A percentile compares a stretch with the other conserved stretches of the same genome.
Evolutionary conservation across 2,888 invertebrate genomes (phyloP).

Genomic region (Theristus sp.): DNA sequence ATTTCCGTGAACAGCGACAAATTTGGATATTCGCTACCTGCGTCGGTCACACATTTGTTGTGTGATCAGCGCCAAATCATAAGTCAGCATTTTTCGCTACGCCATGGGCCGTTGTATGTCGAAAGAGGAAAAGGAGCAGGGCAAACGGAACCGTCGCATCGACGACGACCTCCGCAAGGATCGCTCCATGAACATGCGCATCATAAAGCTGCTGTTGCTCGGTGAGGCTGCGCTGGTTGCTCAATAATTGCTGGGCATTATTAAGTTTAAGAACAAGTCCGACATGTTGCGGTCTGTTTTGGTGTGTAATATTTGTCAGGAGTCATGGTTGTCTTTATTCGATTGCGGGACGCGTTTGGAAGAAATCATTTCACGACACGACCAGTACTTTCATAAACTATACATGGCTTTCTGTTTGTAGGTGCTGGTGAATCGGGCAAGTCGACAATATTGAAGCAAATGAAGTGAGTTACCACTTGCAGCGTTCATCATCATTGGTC

Average conservation of each 20-base stretch:
- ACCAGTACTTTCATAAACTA: not conserved
- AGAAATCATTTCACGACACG: no score
- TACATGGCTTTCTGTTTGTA: conserved; percentile 9
- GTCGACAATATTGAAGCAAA: conserved; percentile 98
- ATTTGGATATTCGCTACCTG: no score
- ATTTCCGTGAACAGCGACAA: no score
- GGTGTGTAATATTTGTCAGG: no score
- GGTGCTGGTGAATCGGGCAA: conserved; percentile 99
- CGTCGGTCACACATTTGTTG: no score
- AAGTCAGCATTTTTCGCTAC: no score
- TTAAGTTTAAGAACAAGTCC: not conserved
- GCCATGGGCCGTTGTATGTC: conserved; percentile 29
- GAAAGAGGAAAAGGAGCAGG: conserved; percentile 24
- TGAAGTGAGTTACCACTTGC: conserved; percentile 67
- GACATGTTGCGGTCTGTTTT: no score
- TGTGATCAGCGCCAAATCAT: no score
- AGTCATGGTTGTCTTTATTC: no score
- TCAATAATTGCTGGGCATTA: not conserved
- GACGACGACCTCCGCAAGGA: conserved; percentile 28
- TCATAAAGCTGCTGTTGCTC: conserved; percentile 25
- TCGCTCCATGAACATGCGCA: conserved; percentile 24
- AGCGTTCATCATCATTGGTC: not conserved
- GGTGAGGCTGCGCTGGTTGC: conserved; percentile 12
- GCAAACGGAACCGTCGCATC: conserved; percentile 22
- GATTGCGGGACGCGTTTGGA: no score